These are phyloP conservation scores for Amphiprion ocellaris DNA, from an alignment of 2,113 vertebrate genomes.

Conservation along the genomic window DNA sequence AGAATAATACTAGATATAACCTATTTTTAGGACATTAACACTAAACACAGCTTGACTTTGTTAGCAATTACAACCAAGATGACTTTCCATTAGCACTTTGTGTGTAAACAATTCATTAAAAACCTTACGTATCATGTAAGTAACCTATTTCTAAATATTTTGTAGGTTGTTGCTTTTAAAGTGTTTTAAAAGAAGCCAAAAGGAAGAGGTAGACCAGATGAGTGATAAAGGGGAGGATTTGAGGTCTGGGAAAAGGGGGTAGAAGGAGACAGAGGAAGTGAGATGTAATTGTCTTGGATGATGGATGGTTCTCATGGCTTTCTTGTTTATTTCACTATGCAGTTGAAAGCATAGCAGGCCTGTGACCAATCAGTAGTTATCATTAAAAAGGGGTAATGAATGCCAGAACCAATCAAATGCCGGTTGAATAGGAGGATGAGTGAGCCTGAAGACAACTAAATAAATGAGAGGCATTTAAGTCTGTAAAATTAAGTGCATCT, in stretches of 20 bases:
- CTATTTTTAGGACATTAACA: not conserved
- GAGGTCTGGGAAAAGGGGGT: not conserved
- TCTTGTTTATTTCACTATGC: conserved; percentile 75
- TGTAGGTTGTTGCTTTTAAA: not conserved
- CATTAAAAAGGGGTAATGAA: conserved; percentile 57
- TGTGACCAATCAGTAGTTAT: conserved; percentile 73
- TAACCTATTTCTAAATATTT: conserved; percentile 2
- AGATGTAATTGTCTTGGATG: conserved; percentile 67
- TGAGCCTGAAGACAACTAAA: conserved; percentile 13
- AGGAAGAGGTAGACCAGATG: conserved; percentile 30
- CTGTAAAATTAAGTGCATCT: conserved; percentile 7
- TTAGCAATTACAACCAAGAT: not conserved
- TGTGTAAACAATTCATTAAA: too few relatives aligned
- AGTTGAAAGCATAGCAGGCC: conserved; percentile 59
- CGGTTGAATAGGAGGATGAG: conserved; percentile 19
- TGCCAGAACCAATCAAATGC: conserved; percentile 63
- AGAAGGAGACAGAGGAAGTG: not conserved
- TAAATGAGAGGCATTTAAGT: conserved; percentile 20
- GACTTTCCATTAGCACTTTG: not conserved
- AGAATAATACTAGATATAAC: too few relatives aligned
- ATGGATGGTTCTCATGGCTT: conserved; percentile 61
- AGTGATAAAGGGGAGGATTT: not conserved
- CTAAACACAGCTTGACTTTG: not conserved
- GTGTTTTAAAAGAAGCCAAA: not conserved
- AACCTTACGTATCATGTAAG: not conserved